A percentile compares a stretch with the other conserved stretches of the same genome.
These are phyloP conservation scores for Dicentrarchus labrax DNA, from an alignment of 2,113 vertebrate genomes.

Conservation along the genomic window DNA sequence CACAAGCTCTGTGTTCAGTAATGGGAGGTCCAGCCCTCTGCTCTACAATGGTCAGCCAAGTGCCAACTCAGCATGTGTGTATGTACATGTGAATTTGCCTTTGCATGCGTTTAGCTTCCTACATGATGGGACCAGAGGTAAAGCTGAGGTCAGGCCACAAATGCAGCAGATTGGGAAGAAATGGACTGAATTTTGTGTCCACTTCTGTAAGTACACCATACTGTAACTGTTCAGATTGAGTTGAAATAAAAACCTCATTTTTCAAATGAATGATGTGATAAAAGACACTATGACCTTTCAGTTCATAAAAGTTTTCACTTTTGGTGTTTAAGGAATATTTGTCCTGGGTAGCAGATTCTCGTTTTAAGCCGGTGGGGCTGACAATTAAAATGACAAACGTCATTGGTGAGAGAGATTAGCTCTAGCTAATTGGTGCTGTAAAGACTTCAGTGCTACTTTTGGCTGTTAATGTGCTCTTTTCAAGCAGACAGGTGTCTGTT, in stretches of 20 bases:
- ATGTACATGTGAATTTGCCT: conserved; percentile 33
- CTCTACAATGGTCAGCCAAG: conserved; percentile 67
- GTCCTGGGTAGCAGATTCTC: too few species aligned
- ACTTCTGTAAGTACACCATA: background rate
- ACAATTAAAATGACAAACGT: too few species aligned
- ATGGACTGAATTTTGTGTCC: background rate
- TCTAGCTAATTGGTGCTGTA: too few species aligned
- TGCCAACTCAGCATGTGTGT: conserved; percentile 68
- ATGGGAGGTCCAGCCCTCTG: conserved; percentile 72
- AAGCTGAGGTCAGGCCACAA: conserved; percentile 28
- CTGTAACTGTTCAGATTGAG: background rate
- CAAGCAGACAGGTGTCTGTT: background rate
- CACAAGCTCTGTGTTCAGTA: conserved; percentile 71
- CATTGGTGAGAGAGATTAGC: too few species aligned
- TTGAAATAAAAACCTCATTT: background rate
- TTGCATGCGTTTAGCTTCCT: conserved; percentile 14
- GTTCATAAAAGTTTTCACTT: background rate
- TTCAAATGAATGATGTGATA: background rate
- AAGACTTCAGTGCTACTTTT: too few species aligned
- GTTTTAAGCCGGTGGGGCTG: too few species aligned
- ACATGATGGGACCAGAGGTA: conserved; percentile 35
- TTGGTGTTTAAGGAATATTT: background rate
- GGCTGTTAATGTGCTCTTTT: background rate
- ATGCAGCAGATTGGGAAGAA: conserved; percentile 10
- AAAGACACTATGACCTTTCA: background rate